These are phyloP conservation scores for Galleria mellonella DNA, from an alignment of 1,140 invertebrate genomes.

Conservation along the genomic window DNA sequence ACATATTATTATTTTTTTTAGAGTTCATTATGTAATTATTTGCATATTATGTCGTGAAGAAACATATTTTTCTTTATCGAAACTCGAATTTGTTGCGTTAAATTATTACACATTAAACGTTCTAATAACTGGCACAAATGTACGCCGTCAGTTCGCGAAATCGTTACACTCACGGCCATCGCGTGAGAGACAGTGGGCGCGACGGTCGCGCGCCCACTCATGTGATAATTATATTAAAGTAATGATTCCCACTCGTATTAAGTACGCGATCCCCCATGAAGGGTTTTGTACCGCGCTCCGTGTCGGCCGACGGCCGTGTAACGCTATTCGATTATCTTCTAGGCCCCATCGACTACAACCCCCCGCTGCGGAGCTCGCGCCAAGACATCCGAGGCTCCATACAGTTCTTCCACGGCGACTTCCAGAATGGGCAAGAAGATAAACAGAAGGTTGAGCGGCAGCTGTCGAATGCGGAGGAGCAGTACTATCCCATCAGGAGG, in stretches of 20 bases:
- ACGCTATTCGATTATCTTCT: neutral
- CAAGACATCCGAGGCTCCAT: conserved; percentile 84
- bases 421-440: conserved; percentile 45
- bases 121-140: too few relatives aligned
- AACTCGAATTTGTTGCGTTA: too few relatives aligned
- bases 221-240: too few relatives aligned
- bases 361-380: conserved; percentile 80
- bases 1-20: too few relatives aligned
- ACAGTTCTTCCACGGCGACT: conserved; percentile 80
- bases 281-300: too few relatives aligned
- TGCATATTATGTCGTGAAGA: too few relatives aligned
- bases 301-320: too few relatives aligned
- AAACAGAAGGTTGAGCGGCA: conserved; percentile 33
- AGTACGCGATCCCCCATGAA: too few relatives aligned
- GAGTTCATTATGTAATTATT: too few relatives aligned
- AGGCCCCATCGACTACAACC: conserved; percentile 70
- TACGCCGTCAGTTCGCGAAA: neutral
- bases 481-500: conserved; percentile 56
- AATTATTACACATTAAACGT: too few relatives aligned
- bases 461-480: conserved; percentile 56
- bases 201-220: neutral
- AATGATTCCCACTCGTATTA: too few relatives aligned
- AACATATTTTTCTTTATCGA: too few relatives aligned
- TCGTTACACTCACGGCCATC: conserved; percentile 5
- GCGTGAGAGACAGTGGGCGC: neutral